Evolutionary conservation across 2,888 invertebrate species (phyloP).

Genomic region (Parnassius orleans): DNA sequence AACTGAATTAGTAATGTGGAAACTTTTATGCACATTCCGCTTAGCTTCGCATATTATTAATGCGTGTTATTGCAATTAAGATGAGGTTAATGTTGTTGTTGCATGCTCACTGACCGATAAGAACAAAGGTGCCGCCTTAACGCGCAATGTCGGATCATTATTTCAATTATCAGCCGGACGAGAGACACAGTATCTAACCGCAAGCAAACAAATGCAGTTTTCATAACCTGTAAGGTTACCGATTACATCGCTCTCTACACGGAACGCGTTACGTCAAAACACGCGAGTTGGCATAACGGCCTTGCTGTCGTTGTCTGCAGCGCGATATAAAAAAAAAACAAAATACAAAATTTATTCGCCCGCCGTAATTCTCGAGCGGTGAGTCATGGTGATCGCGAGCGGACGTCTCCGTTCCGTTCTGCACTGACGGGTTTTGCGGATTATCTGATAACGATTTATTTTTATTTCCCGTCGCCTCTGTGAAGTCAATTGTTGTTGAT

Average conservation of each 20-base stretch:
- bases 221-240: constrained; percentile 43
- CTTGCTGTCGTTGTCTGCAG: constrained; percentile 45
- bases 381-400: constrained; percentile 59
- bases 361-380: constrained; percentile 52
- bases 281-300: constrained; percentile 43
- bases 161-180: constrained; percentile 47
- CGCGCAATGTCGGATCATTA: constrained; percentile 37
- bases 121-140: constrained; percentile 25
- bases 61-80: neutral
- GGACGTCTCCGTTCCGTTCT: constrained; percentile 42
- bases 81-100: constrained; percentile 22
- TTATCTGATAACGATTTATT: constrained; percentile 62
- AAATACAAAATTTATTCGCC: constrained; percentile 43
- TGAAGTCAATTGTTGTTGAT: constrained; percentile 43
- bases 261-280: constrained; percentile 46
- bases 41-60: neutral
- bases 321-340: constrained; percentile 40
- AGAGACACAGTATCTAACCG: constrained; percentile 36
- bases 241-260: constrained; percentile 45
- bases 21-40: no score
- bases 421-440: constrained; percentile 42
- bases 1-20: no score
- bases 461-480: constrained; percentile 53
- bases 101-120: constrained; percentile 7
- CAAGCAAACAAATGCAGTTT: constrained; percentile 38